phyloP scores from a whole-genome alignment of 2,113 vertebrate species.

The Mormyrus iriodes region DNA sequence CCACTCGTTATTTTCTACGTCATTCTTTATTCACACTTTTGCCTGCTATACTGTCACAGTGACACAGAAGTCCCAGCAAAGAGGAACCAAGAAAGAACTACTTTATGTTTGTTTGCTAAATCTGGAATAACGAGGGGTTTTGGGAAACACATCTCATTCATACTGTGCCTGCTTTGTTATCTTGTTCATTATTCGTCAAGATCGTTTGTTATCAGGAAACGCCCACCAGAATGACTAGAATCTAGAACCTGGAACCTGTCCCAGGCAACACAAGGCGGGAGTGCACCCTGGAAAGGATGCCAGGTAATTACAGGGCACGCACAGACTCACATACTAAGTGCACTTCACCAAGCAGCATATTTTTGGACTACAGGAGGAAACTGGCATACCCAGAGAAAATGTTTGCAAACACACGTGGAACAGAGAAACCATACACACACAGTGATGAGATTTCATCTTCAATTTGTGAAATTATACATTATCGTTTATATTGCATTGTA shows the following conservation, averaged over 20 bases:
- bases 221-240: neutral
- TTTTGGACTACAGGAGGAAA: neutral
- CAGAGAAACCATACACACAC: neutral
- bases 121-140: neutral
- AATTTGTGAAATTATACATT: neutral
- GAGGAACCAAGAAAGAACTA: neutral
- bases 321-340: neutral
- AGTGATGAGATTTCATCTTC: neutral
- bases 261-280: neutral
- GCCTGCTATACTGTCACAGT: neutral
- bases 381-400: neutral
- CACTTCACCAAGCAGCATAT: neutral
- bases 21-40: neutral
- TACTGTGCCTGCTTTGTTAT: neutral
- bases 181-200: neutral
- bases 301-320: neutral
- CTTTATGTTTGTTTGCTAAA: neutral
- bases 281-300: neutral
- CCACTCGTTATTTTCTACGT: neutral
- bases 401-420: neutral
- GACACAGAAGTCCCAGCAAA: neutral
- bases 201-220: neutral
- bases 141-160: neutral
- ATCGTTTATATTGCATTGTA: neutral
- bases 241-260: neutral